These are phyloP conservation scores for Hymenochirus boettgeri DNA, from an alignment of 2,113 vertebrate species.

Conservation along the genomic window DNA sequence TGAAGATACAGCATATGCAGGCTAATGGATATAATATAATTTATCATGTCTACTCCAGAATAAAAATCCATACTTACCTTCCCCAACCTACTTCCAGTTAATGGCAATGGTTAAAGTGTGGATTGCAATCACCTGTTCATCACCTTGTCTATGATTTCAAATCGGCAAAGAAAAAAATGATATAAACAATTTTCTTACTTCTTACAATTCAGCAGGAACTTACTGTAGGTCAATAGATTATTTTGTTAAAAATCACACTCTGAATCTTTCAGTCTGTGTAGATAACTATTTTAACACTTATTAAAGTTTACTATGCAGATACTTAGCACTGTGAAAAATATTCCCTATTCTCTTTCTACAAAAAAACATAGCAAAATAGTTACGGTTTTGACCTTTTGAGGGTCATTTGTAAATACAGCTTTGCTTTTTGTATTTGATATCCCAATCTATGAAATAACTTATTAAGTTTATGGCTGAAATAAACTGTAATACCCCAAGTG, in stretches of 20 bases:
- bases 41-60: no score
- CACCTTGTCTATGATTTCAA: no score
- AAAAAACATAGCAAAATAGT: slow-evolving; percentile 50
- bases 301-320: slow-evolving; percentile 19
- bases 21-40: no score
- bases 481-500: slow-evolving; percentile 59
- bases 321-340: slow-evolving; percentile 21
- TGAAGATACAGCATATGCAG: no score
- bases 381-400: slow-evolving; percentile 53
- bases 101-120: no score
- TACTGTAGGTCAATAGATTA: not conserved
- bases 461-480: slow-evolving; percentile 67
- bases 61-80: no score
- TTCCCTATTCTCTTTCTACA: slow-evolving; percentile 39
- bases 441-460: slow-evolving; percentile 53
- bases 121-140: no score
- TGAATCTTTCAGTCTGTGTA: not conserved
- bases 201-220: no score
- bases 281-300: slow-evolving; percentile 4
- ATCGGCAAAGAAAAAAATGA: no score
- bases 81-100: no score
- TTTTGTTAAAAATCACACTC: slow-evolving; percentile 10
- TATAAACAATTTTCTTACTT: no score
- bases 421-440: slow-evolving; percentile 50
- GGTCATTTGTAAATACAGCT: slow-evolving; percentile 57